These are phyloP conservation scores for Ptilonorhynchus violaceus DNA, from an alignment of 2,113 vertebrate genomes.

Conservation along the genomic window DNA sequence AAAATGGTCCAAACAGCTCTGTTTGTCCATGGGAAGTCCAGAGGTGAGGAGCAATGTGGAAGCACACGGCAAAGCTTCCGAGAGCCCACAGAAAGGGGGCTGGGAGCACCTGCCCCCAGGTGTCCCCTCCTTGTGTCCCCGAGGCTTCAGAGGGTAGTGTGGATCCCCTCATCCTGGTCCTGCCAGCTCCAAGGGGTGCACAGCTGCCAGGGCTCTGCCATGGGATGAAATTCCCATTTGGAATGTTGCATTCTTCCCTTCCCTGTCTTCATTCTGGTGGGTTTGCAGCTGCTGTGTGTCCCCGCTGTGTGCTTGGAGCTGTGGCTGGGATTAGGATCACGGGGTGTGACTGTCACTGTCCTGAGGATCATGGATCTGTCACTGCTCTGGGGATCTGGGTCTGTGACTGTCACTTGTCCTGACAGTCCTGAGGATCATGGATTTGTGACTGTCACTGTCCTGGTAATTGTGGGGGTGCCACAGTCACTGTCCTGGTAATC, in stretches of 20 bases:
- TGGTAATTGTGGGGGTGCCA: not conserved
- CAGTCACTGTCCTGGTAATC: not conserved
- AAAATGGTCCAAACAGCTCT: not conserved
- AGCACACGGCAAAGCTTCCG: not conserved
- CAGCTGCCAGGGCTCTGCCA: not conserved
- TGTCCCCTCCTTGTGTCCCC: not conserved
- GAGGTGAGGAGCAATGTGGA: not conserved
- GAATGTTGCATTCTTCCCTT: not conserved
- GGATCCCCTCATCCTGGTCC: not conserved
- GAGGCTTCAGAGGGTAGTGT: not conserved
- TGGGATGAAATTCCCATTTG: not conserved
- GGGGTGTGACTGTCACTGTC: not conserved
- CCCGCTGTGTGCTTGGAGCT: not conserved
- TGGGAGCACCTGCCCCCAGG: fast-evolving
- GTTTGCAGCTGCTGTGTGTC: not conserved
- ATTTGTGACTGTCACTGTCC: not conserved
- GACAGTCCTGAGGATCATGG: not conserved
- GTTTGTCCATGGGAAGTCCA: fast-evolving
- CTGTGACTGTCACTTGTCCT: not conserved
- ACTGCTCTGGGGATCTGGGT: not conserved
- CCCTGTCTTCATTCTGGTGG: not conserved
- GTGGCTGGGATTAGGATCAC: not conserved
- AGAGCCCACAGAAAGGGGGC: not conserved
- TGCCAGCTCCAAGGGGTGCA: not conserved
- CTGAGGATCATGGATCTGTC: fast-evolving